Evolutionary conservation across 2,113 vertebrate species (phyloP).

Genomic region (Sterrhoptilus dennistouni): DNA sequence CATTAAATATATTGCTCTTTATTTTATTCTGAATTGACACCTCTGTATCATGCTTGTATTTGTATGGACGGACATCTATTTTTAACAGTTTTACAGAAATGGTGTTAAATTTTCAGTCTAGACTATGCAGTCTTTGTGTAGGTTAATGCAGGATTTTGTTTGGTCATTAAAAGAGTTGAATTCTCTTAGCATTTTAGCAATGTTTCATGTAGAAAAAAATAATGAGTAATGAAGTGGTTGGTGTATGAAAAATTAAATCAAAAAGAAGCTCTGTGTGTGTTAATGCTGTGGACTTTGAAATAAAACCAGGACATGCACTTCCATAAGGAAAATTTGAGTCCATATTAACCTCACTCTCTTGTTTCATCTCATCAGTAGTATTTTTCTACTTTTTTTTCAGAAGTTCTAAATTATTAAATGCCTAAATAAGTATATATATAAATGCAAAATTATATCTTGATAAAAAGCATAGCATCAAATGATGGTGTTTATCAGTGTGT

Average conservation of each 20-base stretch:
- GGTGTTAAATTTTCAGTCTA: not conserved
- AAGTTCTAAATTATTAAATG: not conserved
- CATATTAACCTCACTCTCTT: not conserved
- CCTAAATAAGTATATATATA: not conserved
- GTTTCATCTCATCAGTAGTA: not conserved
- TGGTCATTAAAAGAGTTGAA: not conserved
- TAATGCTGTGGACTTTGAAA: not conserved
- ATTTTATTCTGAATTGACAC: not conserved
- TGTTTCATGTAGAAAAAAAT: not conserved
- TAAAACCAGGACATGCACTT: not conserved
- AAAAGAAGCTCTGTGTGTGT: not conserved
- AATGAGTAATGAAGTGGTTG: not conserved
- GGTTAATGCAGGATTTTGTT: not conserved
- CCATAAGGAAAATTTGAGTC: not conserved
- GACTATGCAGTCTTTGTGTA: not conserved
- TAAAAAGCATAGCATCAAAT: not conserved
- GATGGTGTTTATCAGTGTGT: not conserved
- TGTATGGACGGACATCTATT: not conserved
- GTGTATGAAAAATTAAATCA: not conserved
- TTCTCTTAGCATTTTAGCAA: not conserved
- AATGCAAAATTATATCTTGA: not conserved
- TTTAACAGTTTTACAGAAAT: not conserved
- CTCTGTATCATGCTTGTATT: not conserved
- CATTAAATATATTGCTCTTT: not conserved
- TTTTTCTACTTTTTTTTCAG: not conserved